Percentiles rank a stretch among this genome's conserved stretches.
Evolutionary conservation across 1,140 invertebrate genomes (phyloP).

Genomic region (Drosophila cardini): DNA sequence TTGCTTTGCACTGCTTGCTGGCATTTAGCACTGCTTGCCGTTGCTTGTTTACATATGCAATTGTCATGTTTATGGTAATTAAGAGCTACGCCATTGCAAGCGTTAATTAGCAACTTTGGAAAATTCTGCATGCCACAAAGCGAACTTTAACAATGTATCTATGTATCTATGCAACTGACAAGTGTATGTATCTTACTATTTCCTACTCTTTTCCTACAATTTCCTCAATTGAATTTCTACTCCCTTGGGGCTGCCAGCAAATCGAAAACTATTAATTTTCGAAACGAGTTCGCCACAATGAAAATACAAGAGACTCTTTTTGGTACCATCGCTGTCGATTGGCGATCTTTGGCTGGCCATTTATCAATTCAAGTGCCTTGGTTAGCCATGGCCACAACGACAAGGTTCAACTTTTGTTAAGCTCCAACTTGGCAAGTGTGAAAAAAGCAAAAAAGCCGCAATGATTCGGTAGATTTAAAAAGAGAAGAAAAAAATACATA

Average conservation of each 20-base stretch:
- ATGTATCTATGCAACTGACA: conserved; percentile 3
- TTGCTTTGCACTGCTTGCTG: conserved; percentile 9
- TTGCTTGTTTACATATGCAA: conserved; percentile 61
- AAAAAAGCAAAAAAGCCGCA: conserved; percentile 6
- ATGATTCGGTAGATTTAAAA: conserved; percentile 7
- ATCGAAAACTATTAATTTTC: conserved; percentile 79
- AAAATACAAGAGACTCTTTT: conserved; percentile 1
- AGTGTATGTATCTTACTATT: neutral
- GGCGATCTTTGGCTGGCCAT: conserved; percentile 72
- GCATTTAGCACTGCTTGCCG: conserved; percentile 19
- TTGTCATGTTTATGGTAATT: conserved; percentile 83
- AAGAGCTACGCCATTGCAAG: conserved; percentile 74
- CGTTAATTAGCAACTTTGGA: conserved; percentile 75
- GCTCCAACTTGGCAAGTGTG: conserved; percentile 12
- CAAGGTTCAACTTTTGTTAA: conserved; percentile 36
- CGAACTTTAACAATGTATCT: conserved; percentile 25
- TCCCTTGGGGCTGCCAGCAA: conserved; percentile 53
- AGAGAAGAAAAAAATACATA: neutral
- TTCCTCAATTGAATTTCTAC: conserved; percentile 72
- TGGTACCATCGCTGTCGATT: conserved; percentile 8
- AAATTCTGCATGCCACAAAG: conserved; percentile 46
- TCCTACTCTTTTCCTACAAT: conserved; percentile 55
- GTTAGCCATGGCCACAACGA: conserved; percentile 24
- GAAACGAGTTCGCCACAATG: conserved; percentile 64
- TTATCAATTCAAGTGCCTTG: conserved; percentile 70